Evolutionary conservation across 53 echinoderm and acorn worm genomes (phyloP).

Genomic region (Henricia sp.): DNA sequence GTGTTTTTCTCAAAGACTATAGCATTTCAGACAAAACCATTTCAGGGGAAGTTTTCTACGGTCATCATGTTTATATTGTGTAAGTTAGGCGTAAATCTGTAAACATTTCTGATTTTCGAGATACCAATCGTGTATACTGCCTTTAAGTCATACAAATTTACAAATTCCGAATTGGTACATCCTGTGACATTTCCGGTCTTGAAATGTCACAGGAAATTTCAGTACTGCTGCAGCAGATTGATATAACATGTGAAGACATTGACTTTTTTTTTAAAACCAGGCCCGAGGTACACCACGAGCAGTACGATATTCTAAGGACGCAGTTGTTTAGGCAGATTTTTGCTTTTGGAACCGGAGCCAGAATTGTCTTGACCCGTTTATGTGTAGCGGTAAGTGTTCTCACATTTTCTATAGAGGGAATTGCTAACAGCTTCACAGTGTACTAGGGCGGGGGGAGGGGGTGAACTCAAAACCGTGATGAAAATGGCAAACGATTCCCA

Average conservation of each 20-base stretch:
- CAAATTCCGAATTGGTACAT: constrained; percentile 6
- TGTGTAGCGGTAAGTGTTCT: constrained; percentile 90
- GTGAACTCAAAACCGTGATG: too few species aligned
- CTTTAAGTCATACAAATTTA: too few species aligned
- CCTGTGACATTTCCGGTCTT: not conserved
- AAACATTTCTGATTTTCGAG: too few species aligned
- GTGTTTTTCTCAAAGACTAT: too few species aligned
- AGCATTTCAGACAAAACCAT: too few species aligned
- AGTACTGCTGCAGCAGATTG: constrained; percentile 3
- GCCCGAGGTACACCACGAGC: constrained; percentile 90
- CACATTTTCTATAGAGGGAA: not conserved
- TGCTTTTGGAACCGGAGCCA: constrained; percentile 75
- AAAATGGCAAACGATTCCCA: too few species aligned
- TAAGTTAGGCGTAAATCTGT: too few species aligned
- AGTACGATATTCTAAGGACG: constrained; percentile 88
- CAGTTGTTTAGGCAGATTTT: constrained; percentile 96
- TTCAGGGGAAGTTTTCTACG: too few species aligned
- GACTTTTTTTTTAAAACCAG: constrained; percentile 28
- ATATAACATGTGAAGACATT: not conserved
- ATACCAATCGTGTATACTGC: too few species aligned
- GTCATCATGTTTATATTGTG: too few species aligned
- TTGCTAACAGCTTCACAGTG: too few species aligned
- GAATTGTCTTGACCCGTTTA: constrained; percentile 92
- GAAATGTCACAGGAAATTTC: constrained; percentile 53
- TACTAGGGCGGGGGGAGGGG: too few species aligned